Conservation (phyloP, 2,797 vertebrate genomes). For the Lagodon rhomboides region DNA sequence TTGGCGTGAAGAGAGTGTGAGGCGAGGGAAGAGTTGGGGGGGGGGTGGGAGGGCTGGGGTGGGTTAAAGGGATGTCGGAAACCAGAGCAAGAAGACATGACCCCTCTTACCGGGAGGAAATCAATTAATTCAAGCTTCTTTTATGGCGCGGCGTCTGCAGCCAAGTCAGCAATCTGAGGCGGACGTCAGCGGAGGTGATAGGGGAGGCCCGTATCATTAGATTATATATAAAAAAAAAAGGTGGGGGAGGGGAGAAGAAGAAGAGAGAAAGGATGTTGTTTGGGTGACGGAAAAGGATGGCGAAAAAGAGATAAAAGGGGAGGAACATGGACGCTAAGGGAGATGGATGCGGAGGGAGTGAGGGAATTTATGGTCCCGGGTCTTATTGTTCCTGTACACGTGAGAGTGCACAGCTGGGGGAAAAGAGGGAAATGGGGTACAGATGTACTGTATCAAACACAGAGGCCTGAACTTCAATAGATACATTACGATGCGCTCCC, state of each 20-base stretch:
- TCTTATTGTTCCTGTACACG: slow-evolving; percentile 82
- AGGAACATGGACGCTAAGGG: slow-evolving; percentile 54
- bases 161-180: slow-evolving; percentile 66
- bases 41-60: slow-evolving; percentile 34
- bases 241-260: not conserved
- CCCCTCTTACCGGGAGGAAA: slow-evolving; percentile 84
- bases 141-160: slow-evolving; percentile 66
- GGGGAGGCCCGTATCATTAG: slow-evolving; percentile 9
- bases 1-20: slow-evolving; percentile 20
- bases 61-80: slow-evolving; percentile 60
- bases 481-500: slow-evolving; percentile 79
- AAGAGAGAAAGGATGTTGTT: not conserved
- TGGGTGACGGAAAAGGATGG: slow-evolving; percentile 31
- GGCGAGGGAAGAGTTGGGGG: slow-evolving; percentile 38
- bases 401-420: slow-evolving; percentile 81
- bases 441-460: slow-evolving; percentile 83
- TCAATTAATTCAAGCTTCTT: slow-evolving; percentile 85
- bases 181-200: slow-evolving; percentile 23
- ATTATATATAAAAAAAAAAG: slow-evolving; percentile 28
- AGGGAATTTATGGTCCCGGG: slow-evolving; percentile 73
- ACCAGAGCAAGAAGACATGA: slow-evolving; percentile 81
- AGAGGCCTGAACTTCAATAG: slow-evolving; percentile 80
- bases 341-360: slow-evolving; percentile 64
- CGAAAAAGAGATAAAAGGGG: slow-evolving; percentile 35
- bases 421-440: slow-evolving; percentile 79